These are phyloP conservation scores for Drosophila mayaguana DNA, from an alignment of 2,888 invertebrate genomes.

Conservation along the genomic window DNA sequence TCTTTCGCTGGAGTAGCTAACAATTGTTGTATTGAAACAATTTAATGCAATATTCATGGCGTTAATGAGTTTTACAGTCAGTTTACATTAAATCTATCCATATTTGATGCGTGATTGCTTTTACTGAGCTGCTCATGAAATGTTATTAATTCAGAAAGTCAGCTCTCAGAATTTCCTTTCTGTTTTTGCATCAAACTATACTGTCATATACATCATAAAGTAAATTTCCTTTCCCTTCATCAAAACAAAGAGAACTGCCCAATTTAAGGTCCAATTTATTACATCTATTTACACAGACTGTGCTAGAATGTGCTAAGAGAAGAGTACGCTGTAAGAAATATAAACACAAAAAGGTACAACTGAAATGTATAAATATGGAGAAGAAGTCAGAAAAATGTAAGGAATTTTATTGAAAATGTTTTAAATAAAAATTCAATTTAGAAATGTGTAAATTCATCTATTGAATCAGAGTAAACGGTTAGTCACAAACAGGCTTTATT, in stretches of 20 bases:
- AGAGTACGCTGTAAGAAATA: background rate
- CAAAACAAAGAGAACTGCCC: background rate
- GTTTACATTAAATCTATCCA: conserved; percentile 43
- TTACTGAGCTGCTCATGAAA: background rate
- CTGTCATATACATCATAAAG: conserved; percentile 2
- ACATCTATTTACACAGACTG: conserved; percentile 25
- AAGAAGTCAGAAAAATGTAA: background rate
- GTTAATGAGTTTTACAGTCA: conserved; percentile 53
- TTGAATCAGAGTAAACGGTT: background rate
- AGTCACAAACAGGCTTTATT: background rate
- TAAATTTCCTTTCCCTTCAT: conserved; percentile 4
- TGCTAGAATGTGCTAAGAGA: background rate
- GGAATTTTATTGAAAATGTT: background rate
- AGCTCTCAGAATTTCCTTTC: background rate
- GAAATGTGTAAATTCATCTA: background rate
- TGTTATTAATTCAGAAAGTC: conserved; percentile 1
- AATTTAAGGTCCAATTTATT: conserved; percentile 16
- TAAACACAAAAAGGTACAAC: too few species aligned
- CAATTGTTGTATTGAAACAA: conserved; percentile 38
- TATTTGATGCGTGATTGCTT: conserved; percentile 13
- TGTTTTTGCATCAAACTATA: background rate
- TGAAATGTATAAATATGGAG: background rate
- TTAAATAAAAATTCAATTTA: background rate
- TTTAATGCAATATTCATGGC: conserved; percentile 50
- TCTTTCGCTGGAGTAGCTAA: conserved; percentile 8